Evolutionary conservation across 2,113 vertebrate species (phyloP).

Genomic region (Neolamprologus caudopunctatus): DNA sequence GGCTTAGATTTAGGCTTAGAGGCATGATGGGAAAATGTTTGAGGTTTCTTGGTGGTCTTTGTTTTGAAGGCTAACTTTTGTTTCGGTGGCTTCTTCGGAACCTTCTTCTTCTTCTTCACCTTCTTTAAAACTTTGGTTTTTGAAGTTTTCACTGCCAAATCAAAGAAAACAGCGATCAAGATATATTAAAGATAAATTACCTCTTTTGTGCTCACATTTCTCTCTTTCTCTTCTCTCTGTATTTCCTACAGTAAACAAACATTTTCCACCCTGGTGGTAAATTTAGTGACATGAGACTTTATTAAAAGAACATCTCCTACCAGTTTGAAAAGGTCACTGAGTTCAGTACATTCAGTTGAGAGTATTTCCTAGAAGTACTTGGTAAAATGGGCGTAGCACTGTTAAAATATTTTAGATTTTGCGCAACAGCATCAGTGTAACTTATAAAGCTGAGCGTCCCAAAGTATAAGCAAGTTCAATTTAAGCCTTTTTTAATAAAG

Average conservation of each 20-base stretch:
- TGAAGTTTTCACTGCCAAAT: neutral
- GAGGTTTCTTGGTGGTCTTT: conserved; percentile 24
- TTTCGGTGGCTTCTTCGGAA: neutral
- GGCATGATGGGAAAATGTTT: neutral
- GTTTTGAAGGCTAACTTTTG: conserved; percentile 26
- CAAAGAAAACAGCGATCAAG: neutral
- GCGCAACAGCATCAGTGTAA: rapidly evolving
- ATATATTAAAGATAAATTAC: neutral
- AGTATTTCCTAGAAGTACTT: neutral
- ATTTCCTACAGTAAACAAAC: neutral
- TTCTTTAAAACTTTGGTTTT: conserved; percentile 6
- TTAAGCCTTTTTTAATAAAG: neutral
- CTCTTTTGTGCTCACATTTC: neutral
- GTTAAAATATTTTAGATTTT: neutral
- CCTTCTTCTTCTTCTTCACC: conserved; percentile 8
- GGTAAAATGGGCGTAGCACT: neutral
- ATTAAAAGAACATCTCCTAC: neutral
- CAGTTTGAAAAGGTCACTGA: neutral
- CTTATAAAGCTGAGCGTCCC: rapidly evolving
- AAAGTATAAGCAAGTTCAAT: neutral
- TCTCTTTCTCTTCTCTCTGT: neutral
- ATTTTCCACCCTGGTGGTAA: neutral
- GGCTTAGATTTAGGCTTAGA: neutral
- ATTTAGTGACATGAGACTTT: neutral
- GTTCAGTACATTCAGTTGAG: neutral